A percentile compares a stretch with the other conserved stretches of the same genome.
phyloP scores from a whole-genome alignment of 2,888 invertebrate genomes.

The Colostygia pectinataria region DNA sequence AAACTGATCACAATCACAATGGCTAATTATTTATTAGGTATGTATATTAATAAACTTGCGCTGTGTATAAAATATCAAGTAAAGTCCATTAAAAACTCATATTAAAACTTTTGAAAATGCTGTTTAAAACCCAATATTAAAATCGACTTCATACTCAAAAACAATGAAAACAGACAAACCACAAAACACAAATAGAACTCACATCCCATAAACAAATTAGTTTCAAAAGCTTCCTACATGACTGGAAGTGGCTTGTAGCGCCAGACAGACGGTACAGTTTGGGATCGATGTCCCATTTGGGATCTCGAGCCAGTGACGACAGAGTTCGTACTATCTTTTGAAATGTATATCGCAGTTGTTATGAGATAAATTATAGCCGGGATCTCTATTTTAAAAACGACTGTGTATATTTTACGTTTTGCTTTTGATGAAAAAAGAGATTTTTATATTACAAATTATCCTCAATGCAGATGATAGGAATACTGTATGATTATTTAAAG shows the following conservation, averaged over 20 bases:
- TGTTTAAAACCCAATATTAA: not conserved
- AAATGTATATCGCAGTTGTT: conserved; percentile 30
- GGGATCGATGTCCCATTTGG: conserved; percentile 68
- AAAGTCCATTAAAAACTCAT: no score
- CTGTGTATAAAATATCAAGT: no score
- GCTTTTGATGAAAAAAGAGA: not conserved
- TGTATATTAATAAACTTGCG: no score
- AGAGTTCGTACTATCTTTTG: conserved; percentile 42
- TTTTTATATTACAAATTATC: no score
- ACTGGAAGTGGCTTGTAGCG: conserved; percentile 51
- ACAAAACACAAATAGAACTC: conserved; percentile 16
- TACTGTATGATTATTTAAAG: no score
- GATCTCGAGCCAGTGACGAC: conserved; percentile 54
- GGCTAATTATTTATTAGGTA: no score
- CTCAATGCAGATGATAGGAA: no score
- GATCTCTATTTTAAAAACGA: conserved; percentile 2
- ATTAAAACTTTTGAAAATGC: no score
- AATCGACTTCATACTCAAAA: not conserved
- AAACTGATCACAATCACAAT: no score
- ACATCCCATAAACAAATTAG: conserved; percentile 24
- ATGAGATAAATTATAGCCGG: conserved; percentile 17
- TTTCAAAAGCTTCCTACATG: conserved; percentile 40
- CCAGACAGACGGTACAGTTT: conserved; percentile 56
- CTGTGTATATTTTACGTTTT: not conserved
- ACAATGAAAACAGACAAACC: conserved; percentile 1